These are phyloP conservation scores for Trissoscelio sp. DNA, from an alignment of 2,888 invertebrate species.

Conservation along the genomic window DNA sequence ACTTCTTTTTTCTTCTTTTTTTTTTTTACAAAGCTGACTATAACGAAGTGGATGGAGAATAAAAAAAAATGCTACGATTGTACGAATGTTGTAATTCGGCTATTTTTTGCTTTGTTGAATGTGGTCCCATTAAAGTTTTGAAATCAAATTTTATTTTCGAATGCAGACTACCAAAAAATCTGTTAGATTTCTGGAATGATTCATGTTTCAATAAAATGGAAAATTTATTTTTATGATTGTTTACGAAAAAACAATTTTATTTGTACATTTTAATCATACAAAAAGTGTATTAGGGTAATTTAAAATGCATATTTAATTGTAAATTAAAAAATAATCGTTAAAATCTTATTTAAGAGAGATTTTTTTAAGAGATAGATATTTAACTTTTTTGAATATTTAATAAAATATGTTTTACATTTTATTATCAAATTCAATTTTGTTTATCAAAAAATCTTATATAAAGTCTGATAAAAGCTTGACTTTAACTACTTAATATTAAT, in stretches of 20 bases:
- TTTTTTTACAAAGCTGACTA: slow-evolving; percentile 1
- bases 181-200: neutral
- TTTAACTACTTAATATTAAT: too few species aligned
- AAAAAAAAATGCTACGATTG: slow-evolving; percentile 4
- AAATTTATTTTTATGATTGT: neutral
- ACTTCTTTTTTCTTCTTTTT: neutral
- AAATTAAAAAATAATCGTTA: too few species aligned
- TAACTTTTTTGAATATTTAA: too few species aligned
- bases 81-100: slow-evolving; percentile 8
- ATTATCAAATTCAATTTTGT: too few species aligned
- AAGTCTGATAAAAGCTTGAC: neutral
- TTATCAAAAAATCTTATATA: too few species aligned
- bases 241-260: too few species aligned
- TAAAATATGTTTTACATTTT: too few species aligned
- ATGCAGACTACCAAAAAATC: neutral
- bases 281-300: too few species aligned
- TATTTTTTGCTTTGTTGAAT: neutral
- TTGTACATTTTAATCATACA: too few species aligned
- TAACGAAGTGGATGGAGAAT: neutral
- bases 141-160: neutral
- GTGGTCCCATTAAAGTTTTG: slow-evolving; percentile 5
- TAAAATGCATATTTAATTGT: too few species aligned
- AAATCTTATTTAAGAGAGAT: too few species aligned
- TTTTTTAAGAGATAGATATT: too few species aligned
- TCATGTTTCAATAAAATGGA: neutral